Percentiles rank a stretch among this genome's conserved stretches.
Evolutionary conservation across 1,140 invertebrate genomes (phyloP).

Genomic region (Eumaeus atala): DNA sequence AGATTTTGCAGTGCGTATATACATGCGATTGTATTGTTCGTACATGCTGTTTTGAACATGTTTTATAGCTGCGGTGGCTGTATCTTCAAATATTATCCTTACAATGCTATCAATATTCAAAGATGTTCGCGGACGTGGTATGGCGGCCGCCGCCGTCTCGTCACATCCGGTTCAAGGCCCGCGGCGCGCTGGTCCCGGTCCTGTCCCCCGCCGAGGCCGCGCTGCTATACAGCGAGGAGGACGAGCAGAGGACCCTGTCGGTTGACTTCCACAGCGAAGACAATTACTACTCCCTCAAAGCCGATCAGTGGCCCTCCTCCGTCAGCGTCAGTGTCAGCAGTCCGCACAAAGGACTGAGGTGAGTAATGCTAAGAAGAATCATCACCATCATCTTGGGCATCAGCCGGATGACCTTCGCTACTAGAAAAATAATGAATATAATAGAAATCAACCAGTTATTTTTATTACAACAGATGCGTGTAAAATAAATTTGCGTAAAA

Average conservation of each 20-base stretch:
- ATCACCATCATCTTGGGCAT: too few species aligned
- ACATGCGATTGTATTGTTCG: too few species aligned
- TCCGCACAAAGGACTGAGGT: conserved; percentile 60
- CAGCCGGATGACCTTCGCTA: too few species aligned
- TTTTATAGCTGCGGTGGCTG: too few species aligned
- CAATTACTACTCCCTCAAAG: conserved; percentile 51
- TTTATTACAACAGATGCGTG: too few species aligned
- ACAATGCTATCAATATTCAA: background rate
- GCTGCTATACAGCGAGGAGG: conserved; percentile 39
- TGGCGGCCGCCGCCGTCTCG: conserved; percentile 72
- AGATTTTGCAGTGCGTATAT: too few species aligned
- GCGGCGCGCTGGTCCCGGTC: conserved; percentile 47
- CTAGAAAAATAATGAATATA: too few species aligned
- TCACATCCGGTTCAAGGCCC: conserved; percentile 59
- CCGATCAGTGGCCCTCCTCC: conserved; percentile 42
- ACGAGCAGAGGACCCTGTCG: conserved; percentile 29
- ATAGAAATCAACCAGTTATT: too few species aligned
- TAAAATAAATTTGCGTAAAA: too few species aligned
- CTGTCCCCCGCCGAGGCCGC: conserved; percentile 41
- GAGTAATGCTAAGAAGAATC: too few species aligned
- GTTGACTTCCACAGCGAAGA: conserved; percentile 44
- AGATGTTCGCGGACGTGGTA: conserved; percentile 66
- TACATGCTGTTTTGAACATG: too few species aligned
- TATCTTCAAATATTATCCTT: too few species aligned
- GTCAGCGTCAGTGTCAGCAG: conserved; percentile 46